Evolutionary conservation across 2,888 invertebrate genomes (phyloP), one percentile per base, ranked within the genome.

Genomic region (Aleiodes leptofemur): DNA sequence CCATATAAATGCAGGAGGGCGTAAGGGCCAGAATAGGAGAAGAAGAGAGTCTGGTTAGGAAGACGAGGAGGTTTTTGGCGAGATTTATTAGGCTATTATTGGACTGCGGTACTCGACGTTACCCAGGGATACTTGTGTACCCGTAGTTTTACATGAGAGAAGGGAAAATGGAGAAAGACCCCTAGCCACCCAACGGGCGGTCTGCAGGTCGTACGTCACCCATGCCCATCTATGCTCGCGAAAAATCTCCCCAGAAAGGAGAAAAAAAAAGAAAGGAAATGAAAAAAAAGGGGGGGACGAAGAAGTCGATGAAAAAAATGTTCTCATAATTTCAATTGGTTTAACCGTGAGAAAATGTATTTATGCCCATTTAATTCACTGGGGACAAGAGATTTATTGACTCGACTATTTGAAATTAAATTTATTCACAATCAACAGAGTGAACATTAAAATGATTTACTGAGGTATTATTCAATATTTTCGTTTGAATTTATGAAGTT

Each of bases 51-150:
- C 51, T 66, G 73, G 61, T 56, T 51, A 55, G 57, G 29, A 38
- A 70, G 43, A 69, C 78, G 77, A 76, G 82, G 82, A 82, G 82
- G 81, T 79, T 82, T 78, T 48, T 70, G 23, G 23, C 23, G 69
- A 85, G 84, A 86, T 86, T 86, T 86, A 86, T 86, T 84, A 81
- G 53, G 80, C 84, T 78, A 84, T 85, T 85, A 85, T 83, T 81
- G 79, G 77, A 75, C 74, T 81, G 82, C 78, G 83, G 82, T 81
- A 79, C 78, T 74, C 73, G 72, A 77, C 68, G 69, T 57, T 72
- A 66, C 48, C 55, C 59, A 34, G 74, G 56, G 76, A 68, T 66
- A 70, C 72, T 74, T 73, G 66, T 56, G 55, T 76, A 59, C 29
- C 59, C 31, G 11, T 11, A 31, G 51, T 72, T 71, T 74, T 59